Evolutionary conservation across 1,140 invertebrate genomes (phyloP).

Genomic region (Drosophila lacertosa): DNA sequence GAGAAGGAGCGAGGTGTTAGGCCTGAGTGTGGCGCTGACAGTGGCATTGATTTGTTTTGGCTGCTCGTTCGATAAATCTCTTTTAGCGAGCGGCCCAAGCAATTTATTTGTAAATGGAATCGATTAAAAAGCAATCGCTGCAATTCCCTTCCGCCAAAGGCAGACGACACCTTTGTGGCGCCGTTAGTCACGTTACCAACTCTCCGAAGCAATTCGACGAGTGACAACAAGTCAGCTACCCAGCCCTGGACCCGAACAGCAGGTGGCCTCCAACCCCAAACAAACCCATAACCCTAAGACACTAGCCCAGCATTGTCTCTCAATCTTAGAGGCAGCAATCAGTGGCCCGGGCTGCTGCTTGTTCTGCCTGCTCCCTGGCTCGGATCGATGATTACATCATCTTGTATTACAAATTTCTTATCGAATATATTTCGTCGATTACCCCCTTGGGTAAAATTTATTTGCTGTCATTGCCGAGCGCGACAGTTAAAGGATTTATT

Average conservation of each 20-base stretch:
- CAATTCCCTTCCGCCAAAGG: constrained; percentile 13
- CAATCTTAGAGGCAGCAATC: constrained; percentile 51
- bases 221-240: constrained; percentile 75
- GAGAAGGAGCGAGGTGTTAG: no score
- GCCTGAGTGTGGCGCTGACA: constrained; percentile 8
- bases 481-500: constrained; percentile 84
- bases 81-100: constrained; percentile 55
- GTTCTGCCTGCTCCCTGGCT: constrained; percentile 10
- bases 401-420: constrained; percentile 81
- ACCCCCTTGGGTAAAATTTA: constrained; percentile 84
- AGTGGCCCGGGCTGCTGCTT: constrained; percentile 46
- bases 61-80: constrained; percentile 68
- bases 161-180: constrained; percentile 80
- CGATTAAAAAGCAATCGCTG: constrained; percentile 84
- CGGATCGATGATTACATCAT: constrained; percentile 81
- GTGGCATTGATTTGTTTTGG: constrained; percentile 33
- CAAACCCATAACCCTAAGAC: neutral
- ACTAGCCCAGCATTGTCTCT: constrained; percentile 2
- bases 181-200: constrained; percentile 68
- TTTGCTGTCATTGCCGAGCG: constrained; percentile 77
- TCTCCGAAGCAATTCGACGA: constrained; percentile 75
- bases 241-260: constrained; percentile 38
- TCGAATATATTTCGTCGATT: constrained; percentile 83
- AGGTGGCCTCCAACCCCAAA: constrained; percentile 29
- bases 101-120: constrained; percentile 84